Evolutionary conservation across 2,888 invertebrate genomes (phyloP).

Genomic region (Gandaritis pyraliata): DNA sequence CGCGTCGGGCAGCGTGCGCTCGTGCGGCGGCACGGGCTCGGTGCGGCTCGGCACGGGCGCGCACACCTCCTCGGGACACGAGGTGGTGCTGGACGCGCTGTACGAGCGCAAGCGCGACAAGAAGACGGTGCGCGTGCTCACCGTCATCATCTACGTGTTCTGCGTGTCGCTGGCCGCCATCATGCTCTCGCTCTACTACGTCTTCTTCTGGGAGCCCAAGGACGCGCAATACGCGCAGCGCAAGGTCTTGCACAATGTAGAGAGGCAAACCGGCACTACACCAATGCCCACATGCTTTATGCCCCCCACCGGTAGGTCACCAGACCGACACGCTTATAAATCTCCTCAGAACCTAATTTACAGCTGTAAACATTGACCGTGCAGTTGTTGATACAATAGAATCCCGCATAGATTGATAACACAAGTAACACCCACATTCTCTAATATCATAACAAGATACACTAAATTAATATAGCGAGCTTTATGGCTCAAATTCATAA

Average conservation of each 20-base stretch:
- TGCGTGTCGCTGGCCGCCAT: conserved; percentile 97
- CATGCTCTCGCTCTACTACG: conserved; percentile 96
- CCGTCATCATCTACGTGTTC: conserved; percentile 96
- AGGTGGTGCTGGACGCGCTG: conserved; percentile 88
- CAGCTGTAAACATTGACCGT: conserved; percentile 41
- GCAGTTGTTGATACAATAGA: conserved; percentile 38
- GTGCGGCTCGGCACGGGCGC: conserved; percentile 62
- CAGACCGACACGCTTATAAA: conserved; percentile 68
- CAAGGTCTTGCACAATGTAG: conserved; percentile 81
- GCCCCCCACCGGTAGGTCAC: conserved; percentile 83
- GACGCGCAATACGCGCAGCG: conserved; percentile 80
- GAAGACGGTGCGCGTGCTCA: conserved; percentile 95
- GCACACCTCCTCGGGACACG: conserved; percentile 66
- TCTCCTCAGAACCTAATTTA: conserved; percentile 38
- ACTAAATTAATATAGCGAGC: conserved; percentile 12
- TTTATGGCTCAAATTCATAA: conserved; percentile 2
- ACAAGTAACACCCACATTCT: conserved; percentile 8
- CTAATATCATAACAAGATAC: neutral
- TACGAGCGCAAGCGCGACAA: conserved; percentile 94
- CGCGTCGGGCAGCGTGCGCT: conserved; percentile 83
- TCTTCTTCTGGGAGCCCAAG: conserved; percentile 96
- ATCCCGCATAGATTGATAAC: conserved; percentile 29
- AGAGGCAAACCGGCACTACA: conserved; percentile 80
- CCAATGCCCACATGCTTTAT: conserved; percentile 83
- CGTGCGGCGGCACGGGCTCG: conserved; percentile 72